Evolutionary conservation across 2,113 vertebrate genomes (phyloP), one percentile per base, ranked within the genome.

Genomic region (Centrocercus urophasianus): DNA sequence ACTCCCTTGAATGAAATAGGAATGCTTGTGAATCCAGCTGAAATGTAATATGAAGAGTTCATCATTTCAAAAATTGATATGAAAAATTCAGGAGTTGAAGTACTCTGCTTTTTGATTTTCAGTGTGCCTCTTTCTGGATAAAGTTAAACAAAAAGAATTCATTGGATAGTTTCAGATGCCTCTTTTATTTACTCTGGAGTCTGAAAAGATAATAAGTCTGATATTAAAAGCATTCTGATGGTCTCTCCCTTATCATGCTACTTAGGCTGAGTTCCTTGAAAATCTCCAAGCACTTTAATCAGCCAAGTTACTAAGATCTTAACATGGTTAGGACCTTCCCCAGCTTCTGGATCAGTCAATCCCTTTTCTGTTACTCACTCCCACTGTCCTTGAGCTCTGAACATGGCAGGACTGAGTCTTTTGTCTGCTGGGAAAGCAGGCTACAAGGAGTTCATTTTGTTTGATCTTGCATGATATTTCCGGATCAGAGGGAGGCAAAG

Each of bases 371-470:
- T 22, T 21, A 4, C 20, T 40, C 43, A 8, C 8, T 50, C 9
- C 81, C 28, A 40, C 19, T 38, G 30, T 18, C 12, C 0, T 0
- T 32, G 56, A 88, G 25, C 4, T 73, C 40, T 73, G 59, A 60
- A 77, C 16, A 52, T 40, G 38, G 61, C 34, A 25, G 61, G 24
- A 13, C 27, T 0, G 0, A 61, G 11, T 19, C 42, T 60, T n/a
- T 43, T 60, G 48, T 16, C 14, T 80, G 17, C 14, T 1, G 0
- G 12, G 1, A 0, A 56, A 17, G 17, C 1, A 38, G 38, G 38
- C 38, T 38, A 38, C 38, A 40, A 45, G 20, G 10, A 69, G 30
- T 13, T 80, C 10, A 36, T 59, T n/a, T 74, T 40, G 8, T 88
- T 77, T 70, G 27, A 34, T 67, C 22, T 57, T 50, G 21, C 7